These are phyloP conservation scores for Rostratula benghalensis DNA, from an alignment of 2,113 vertebrate species.

Conservation along the genomic window DNA sequence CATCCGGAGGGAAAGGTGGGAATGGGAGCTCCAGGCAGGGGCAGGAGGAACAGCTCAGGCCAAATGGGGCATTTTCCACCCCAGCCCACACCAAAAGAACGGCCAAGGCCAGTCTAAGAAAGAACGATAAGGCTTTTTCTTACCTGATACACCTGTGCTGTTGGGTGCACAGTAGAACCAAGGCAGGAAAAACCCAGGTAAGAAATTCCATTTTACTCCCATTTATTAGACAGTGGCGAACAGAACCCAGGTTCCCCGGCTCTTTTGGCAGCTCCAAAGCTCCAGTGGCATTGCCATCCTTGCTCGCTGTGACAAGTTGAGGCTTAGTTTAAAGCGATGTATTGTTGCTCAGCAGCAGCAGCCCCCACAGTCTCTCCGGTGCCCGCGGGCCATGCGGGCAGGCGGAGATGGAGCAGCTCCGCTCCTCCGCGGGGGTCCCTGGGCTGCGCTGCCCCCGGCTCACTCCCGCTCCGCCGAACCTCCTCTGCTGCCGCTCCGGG, in stretches of 20 bases:
- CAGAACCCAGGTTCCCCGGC: not conserved
- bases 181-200: conserved; percentile 63
- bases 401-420: not conserved
- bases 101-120: not conserved
- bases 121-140: conserved; percentile 12
- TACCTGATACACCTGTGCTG: conserved; percentile 76
- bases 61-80: not conserved
- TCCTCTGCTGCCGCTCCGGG: not conserved
- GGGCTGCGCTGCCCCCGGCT: not conserved
- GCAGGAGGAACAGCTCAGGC: not conserved
- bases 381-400: not conserved
- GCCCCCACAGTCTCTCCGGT: not conserved
- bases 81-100: not conserved
- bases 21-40: not conserved
- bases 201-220: conserved; percentile 71
- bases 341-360: conserved; percentile 29
- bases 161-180: conserved; percentile 71
- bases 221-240: conserved; percentile 10
- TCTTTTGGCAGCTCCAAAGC: conserved; percentile 27
- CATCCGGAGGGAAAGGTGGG: not conserved
- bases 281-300: conserved; percentile 42
- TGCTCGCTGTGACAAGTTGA: conserved; percentile 40
- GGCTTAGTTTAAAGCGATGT: conserved; percentile 1
- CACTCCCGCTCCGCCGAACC: not conserved
- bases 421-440: not conserved